Percentiles rank a stretch among this genome's conserved stretches.
Conservation (phyloP, 2,888 invertebrate species). For the Aphrophora alni region DNA sequence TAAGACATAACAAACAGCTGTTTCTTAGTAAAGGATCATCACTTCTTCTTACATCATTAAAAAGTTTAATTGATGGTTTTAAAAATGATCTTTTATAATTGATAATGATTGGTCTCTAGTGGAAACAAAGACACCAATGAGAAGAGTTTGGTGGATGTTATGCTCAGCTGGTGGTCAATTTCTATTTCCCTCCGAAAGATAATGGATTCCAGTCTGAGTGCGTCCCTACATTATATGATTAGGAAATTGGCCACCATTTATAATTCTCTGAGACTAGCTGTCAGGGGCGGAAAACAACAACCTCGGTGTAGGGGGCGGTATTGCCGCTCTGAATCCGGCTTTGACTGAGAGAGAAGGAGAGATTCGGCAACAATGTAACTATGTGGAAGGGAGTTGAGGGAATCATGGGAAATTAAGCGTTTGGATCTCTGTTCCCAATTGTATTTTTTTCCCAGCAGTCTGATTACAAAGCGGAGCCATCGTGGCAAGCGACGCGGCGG, state of each 20-base stretch:
- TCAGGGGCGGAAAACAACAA: constrained; percentile 23
- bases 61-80: not conserved
- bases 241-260: constrained; percentile 43
- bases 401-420: constrained; percentile 32
- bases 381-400: constrained; percentile 25
- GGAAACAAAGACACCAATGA: not conserved
- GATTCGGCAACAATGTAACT: constrained; percentile 36
- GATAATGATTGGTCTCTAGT: not conserved
- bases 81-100: not conserved
- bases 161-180: constrained; percentile 16
- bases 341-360: constrained; percentile 24
- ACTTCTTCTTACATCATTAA: not conserved
- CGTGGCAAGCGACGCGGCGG: constrained; percentile 35
- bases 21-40: not conserved
- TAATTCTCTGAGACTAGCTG: constrained; percentile 36
- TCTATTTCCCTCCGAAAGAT: constrained; percentile 22
- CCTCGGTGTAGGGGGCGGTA: constrained; percentile 21
- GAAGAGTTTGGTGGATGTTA: not conserved
- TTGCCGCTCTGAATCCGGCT: constrained; percentile 29
- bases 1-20: not conserved
- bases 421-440: constrained; percentile 32
- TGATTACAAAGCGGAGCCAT: constrained; percentile 28
- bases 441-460: constrained; percentile 38
- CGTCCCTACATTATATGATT: constrained; percentile 40
- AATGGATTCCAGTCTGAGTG: constrained; percentile 38